Base-by-base conservation (phyloP, 2,113 vertebrate species). In the Myodes glareolus region DNA sequence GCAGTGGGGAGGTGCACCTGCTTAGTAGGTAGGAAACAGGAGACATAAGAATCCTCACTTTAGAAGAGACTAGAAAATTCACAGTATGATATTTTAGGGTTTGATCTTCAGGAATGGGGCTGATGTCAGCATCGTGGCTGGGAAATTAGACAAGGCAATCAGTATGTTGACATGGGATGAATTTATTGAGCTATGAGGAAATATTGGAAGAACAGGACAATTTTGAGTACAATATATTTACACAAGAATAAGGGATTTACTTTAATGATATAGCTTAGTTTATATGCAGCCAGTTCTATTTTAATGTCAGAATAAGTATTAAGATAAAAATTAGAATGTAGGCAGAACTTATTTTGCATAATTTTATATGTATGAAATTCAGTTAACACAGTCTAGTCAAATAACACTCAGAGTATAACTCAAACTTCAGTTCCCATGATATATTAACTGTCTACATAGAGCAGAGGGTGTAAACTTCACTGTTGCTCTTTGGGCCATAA, bases 241-340 rank as follows among this genome's bases (percentile, higher is more conserved):
- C 84, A 47, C 76, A 3, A 58, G 55, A 58, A 19, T 58, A 19
- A 58, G 36, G 9, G 75, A 91, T 89, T 91, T 50, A 31, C 29
- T 21, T 91, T 23, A 95, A 23, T 65, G 77, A 80, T 80, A n/a
- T 52, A 63, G 58, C 8, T 68, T 92, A 55, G 65, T 42, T 86
- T 91, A 27, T 73, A 90, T 52, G 75, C 9, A 94, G 16, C 7
- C 33, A 88, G 68, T 96, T 92, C 31, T 92, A 52, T 91, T 81
- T 94, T 67, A 92, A 80, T 50, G 14, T 12, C 88, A 80, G 55
- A 75, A 84, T 19, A 36, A 84, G 3, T 91, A 68, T 73, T 81
- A 94, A 91, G 50, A 45, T 29, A 50, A 2, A 88, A 23, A 85
- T 88, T 95, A 81, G 45, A 90, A 82, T 45, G 61, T 0, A 47